These are phyloP conservation scores for Elaphurus davidianus DNA, from an alignment of 2,113 vertebrate species.

Conservation along the genomic window DNA sequence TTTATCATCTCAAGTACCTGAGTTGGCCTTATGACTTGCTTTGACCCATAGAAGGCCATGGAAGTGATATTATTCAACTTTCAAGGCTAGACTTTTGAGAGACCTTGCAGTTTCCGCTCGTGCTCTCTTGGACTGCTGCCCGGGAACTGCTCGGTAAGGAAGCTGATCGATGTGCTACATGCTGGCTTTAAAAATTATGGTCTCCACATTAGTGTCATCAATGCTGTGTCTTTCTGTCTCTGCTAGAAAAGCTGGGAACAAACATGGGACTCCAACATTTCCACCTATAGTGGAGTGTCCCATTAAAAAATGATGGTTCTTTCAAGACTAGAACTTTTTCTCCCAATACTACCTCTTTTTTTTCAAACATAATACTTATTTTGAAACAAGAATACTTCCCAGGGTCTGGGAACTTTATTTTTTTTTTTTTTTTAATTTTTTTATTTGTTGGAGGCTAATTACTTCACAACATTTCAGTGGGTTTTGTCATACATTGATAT, in stretches of 20 bases:
- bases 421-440: slow-evolving; percentile 37
- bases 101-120: not conserved
- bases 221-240: not conserved
- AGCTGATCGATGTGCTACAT: not conserved
- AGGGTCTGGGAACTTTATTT: not conserved
- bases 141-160: not conserved
- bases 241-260: not conserved
- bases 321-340: not conserved
- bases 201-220: not conserved
- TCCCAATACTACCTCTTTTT: not conserved
- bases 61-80: not conserved
- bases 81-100: not conserved
- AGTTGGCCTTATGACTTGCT: not conserved
- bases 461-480: too few relatives aligned
- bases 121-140: not conserved
- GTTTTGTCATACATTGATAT: too few relatives aligned
- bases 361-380: not conserved
- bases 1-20: not conserved
- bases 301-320: not conserved
- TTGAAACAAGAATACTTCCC: not conserved
- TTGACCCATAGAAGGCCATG: not conserved
- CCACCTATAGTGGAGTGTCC: not conserved
- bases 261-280: not conserved
- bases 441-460: too few relatives aligned
- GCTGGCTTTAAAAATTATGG: not conserved